These are phyloP conservation scores for Epirrhoe alternata DNA, from an alignment of 2,888 invertebrate species.

Conservation along the genomic window DNA sequence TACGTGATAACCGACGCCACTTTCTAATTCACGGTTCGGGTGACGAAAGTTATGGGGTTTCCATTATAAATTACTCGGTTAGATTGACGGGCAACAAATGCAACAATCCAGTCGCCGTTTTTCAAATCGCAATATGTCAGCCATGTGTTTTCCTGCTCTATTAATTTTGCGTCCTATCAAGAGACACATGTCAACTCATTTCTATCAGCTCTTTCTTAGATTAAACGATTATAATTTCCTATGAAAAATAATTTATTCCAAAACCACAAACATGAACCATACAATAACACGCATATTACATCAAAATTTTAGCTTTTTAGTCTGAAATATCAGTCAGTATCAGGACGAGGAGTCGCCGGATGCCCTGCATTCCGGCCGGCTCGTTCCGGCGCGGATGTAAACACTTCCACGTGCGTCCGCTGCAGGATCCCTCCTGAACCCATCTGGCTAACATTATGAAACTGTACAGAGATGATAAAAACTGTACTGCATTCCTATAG, in stretches of 20 bases:
- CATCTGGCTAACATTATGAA: conserved; percentile 39
- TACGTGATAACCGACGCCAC: conserved; percentile 68
- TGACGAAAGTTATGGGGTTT: conserved; percentile 46
- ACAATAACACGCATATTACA: neutral
- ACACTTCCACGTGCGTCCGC: conserved; percentile 77
- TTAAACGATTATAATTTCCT: too few species aligned
- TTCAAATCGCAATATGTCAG: neutral
- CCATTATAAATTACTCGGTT: conserved; percentile 27
- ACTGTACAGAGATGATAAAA: conserved; percentile 43
- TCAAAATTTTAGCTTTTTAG: conserved; percentile 16
- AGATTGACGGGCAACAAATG: neutral
- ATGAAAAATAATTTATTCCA: too few species aligned
- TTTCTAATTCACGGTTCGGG: conserved; percentile 66
- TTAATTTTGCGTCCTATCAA: neutral
- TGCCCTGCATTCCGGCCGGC: conserved; percentile 52
- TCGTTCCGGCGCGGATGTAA: conserved; percentile 68
- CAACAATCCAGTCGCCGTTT: neutral
- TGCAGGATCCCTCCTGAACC: conserved; percentile 45
- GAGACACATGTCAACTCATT: neutral
- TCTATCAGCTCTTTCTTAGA: neutral
- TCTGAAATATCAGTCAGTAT: conserved; percentile 23
- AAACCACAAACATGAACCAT: neutral
- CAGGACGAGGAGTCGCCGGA: conserved; percentile 48
- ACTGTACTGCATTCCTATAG: conserved; percentile 37
- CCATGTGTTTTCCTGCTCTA: neutral